Percentiles rank a stretch among this genome's conserved stretches.
Conservation (phyloP, 1,140 invertebrate genomes). For the Trichonephila clavipes region DNA sequence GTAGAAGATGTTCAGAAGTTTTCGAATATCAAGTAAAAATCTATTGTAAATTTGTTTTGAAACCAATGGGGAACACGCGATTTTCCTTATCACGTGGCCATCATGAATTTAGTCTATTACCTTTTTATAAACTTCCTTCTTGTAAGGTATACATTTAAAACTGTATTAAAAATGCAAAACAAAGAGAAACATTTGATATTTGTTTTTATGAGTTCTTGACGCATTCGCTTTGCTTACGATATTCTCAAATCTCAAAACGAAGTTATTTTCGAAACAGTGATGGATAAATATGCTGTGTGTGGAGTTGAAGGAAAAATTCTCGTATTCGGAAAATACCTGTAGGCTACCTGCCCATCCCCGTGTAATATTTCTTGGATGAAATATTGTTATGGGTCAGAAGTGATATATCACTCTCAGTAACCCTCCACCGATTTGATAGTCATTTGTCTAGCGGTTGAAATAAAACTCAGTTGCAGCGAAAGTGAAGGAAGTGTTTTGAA, state of each 20-base stretch:
- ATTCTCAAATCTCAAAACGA: background rate
- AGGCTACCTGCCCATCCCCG: background rate
- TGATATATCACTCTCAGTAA: conserved; percentile 47
- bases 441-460: conserved; percentile 38
- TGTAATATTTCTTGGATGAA: conserved; percentile 47
- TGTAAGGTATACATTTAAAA: too few relatives aligned
- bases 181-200: too few relatives aligned
- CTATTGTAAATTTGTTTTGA: too few relatives aligned
- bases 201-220: background rate
- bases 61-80: too few relatives aligned
- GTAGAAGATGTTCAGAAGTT: too few relatives aligned
- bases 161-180: too few relatives aligned
- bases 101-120: too few relatives aligned
- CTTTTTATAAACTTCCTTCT: too few relatives aligned
- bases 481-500: background rate
- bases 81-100: too few relatives aligned
- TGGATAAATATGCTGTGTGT: background rate
- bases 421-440: conserved; percentile 37
- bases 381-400: conserved; percentile 26
- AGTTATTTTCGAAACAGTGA: background rate
- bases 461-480: conserved; percentile 3
- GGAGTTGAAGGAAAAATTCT: background rate
- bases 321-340: conserved; percentile 28
- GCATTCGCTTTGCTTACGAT: background rate
- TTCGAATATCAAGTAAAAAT: too few relatives aligned